Percentiles rank a stretch among this genome's conserved stretches.
Conservation (phyloP, 2,797 vertebrate genomes). For the Molossus alvarezi region DNA sequence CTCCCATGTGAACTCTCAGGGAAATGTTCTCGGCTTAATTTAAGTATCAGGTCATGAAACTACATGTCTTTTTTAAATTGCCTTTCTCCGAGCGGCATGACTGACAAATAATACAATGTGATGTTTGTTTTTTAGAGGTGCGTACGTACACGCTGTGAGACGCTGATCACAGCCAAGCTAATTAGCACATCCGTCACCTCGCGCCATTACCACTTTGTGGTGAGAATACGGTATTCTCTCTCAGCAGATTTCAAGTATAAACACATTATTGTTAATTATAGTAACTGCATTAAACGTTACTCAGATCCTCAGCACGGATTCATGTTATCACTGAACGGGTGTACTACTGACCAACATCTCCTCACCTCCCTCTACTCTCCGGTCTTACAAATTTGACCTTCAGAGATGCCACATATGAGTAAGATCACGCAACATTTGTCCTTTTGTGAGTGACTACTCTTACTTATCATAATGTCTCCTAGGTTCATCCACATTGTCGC, state of each 20-base stretch:
- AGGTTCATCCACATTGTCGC: not conserved
- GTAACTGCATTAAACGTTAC: not conserved
- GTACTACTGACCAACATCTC: not conserved
- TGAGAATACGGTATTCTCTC: not conserved
- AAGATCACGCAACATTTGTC: not conserved
- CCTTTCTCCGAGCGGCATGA: not conserved
- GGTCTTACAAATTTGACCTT: not conserved
- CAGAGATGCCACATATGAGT: not conserved
- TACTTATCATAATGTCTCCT: not conserved
- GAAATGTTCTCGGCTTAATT: not conserved
- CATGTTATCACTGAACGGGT: too few relatives aligned
- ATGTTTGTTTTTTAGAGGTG: not conserved
- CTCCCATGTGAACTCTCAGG: not conserved
- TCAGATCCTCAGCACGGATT: not conserved
- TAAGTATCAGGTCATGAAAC: not conserved
- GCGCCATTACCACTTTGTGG: not conserved
- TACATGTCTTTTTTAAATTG: not conserved
- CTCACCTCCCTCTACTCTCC: not conserved
- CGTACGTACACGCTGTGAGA: not conserved
- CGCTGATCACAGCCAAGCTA: not conserved
- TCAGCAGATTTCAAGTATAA: not conserved
- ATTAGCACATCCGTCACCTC: not conserved
- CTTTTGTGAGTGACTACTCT: not conserved
- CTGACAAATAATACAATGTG: not conserved
- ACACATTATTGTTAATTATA: not conserved